phyloP scores from a whole-genome alignment of 2,113 vertebrate genomes.

The Ia io region DNA sequence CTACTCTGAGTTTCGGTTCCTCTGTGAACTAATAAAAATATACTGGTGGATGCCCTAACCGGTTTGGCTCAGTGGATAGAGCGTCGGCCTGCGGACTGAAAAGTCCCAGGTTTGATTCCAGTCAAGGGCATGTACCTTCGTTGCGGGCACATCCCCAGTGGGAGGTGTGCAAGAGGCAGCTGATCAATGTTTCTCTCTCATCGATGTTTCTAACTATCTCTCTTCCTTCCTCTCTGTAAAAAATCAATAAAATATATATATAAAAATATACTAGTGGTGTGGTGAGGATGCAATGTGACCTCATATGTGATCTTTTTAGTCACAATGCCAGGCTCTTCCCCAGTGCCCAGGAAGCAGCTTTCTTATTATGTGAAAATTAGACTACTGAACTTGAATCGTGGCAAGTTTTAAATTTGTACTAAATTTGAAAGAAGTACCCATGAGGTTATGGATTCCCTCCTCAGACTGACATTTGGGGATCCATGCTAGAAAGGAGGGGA shows the following conservation, averaged over 20 bases:
- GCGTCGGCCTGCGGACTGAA: no score
- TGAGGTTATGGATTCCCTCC: not conserved
- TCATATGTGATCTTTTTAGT: accelerated
- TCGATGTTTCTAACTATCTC: no score
- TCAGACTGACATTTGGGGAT: not conserved
- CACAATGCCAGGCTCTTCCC: not conserved
- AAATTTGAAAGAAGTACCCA: not conserved
- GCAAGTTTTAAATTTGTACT: not conserved
- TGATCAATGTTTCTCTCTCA: no score
- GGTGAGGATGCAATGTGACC: not conserved
- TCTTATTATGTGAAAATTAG: not conserved
- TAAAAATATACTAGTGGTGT: not conserved
- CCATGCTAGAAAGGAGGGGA: not conserved
- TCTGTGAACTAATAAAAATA: not conserved
- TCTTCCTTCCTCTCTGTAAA: no score
- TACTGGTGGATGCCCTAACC: no score
- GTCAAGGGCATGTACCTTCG: no score
- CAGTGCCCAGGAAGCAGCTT: not conserved
- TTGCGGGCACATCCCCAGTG: no score
- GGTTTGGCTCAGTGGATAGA: no score
- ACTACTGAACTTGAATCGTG: not conserved
- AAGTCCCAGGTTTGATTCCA: no score
- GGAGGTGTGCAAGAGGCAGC: no score
- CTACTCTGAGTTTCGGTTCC: not conserved
- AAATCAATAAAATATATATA: no score